Conservation (phyloP, 2,113 vertebrate species). For the Eubucco bourcierii region DNA sequence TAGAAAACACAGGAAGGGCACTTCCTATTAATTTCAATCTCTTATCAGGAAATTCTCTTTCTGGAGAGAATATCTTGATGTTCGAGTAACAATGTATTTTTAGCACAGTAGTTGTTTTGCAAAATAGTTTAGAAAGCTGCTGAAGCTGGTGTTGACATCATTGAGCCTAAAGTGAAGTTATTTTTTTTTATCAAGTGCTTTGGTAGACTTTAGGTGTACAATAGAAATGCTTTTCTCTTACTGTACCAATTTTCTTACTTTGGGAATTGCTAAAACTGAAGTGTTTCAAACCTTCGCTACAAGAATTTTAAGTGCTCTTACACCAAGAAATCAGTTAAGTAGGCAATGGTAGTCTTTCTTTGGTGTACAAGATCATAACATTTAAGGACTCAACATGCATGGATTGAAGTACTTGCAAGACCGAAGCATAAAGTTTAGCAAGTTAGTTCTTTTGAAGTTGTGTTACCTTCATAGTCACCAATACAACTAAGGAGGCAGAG, state of each 20-base stretch:
- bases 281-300: not conserved
- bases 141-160: not conserved
- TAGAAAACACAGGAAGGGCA: constrained; percentile 55
- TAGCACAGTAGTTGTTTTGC: constrained; percentile 26
- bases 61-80: constrained; percentile 33
- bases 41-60: constrained; percentile 44
- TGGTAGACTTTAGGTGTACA: accelerated
- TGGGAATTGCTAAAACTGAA: not conserved
- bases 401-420: not conserved
- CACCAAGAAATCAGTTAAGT: not conserved
- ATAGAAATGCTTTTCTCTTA: not conserved
- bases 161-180: not conserved
- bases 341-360: not conserved
- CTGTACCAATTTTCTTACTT: not conserved
- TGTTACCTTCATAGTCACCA: not conserved
- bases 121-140: not conserved
- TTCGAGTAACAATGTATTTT: constrained; percentile 45
- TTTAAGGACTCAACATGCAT: not conserved
- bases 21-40: constrained; percentile 57
- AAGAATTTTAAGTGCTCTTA: not conserved
- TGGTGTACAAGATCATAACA: not conserved
- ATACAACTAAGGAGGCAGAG: not conserved
- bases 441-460: not conserved
- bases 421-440: not conserved
- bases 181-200: not conserved